These are phyloP conservation scores for Lytechinus pictus DNA, from an alignment of 35 echinoderm and acorn worm genomes.

Conservation along the genomic window DNA sequence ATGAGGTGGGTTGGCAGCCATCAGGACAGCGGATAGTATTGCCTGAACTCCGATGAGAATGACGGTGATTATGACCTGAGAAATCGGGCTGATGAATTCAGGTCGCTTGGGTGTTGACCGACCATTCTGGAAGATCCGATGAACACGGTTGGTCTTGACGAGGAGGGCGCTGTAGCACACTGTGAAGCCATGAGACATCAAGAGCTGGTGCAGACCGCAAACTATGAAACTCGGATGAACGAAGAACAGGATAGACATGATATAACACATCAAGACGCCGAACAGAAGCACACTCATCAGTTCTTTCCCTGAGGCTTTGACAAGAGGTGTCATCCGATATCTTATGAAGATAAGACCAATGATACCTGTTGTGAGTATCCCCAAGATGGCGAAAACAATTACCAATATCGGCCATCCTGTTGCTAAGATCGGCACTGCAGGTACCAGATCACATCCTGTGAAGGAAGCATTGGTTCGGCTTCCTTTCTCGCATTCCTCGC, in stretches of 20 bases:
- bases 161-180: slow-evolving; percentile 84
- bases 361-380: slow-evolving; percentile 70
- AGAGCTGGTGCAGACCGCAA: slow-evolving; percentile 73
- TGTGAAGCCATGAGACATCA: slow-evolving; percentile 74
- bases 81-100: slow-evolving; percentile 83
- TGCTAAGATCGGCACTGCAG: slow-evolving; percentile 50
- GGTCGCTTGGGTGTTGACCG: slow-evolving; percentile 80
- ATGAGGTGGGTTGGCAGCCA: slow-evolving; percentile 67
- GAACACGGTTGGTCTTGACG: slow-evolving; percentile 90
- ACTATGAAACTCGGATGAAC: slow-evolving; percentile 56
- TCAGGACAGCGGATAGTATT: slow-evolving; percentile 65
- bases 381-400: slow-evolving; percentile 63
- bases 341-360: slow-evolving; percentile 62
- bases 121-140: slow-evolving; percentile 82
- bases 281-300: slow-evolving; percentile 72
- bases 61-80: slow-evolving; percentile 80
- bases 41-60: slow-evolving; percentile 73
- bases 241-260: slow-evolving; percentile 65
- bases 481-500: slow-evolving; percentile 53
- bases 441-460: slow-evolving; percentile 60
- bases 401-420: slow-evolving; percentile 69
- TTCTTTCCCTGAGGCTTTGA: slow-evolving; percentile 88
- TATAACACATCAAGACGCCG: slow-evolving; percentile 85
- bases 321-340: slow-evolving; percentile 71
- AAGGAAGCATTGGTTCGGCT: slow-evolving; percentile 55